Conservation (phyloP, 2,113 vertebrate species). For the Rhinopomastus cyanomelas region DNA sequence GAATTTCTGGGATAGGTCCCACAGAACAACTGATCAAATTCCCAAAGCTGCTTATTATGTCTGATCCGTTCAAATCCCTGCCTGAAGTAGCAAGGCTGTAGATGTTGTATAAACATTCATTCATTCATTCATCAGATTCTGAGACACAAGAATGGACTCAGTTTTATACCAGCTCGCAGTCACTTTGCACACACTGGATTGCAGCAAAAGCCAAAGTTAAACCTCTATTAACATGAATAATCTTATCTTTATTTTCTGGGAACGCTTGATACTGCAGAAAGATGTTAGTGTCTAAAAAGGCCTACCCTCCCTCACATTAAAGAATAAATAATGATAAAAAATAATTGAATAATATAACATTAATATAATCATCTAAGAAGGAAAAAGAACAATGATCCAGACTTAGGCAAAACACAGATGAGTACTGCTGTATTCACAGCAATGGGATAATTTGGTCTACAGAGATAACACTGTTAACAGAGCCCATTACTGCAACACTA, state of each 20-base stretch:
- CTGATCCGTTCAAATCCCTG: neutral
- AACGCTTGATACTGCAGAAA: neutral
- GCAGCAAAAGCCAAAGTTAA: neutral
- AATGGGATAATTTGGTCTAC: neutral
- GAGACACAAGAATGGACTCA: neutral
- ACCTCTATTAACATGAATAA: neutral
- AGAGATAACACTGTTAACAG: neutral
- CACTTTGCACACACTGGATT: neutral
- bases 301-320: neutral
- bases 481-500: neutral
- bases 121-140: neutral
- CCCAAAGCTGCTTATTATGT: neutral
- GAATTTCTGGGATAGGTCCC: neutral
- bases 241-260: neutral
- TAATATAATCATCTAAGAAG: neutral
- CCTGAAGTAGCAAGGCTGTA: neutral
- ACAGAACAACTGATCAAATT: neutral
- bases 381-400: neutral
- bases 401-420: neutral
- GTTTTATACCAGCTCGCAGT: neutral
- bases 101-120: neutral
- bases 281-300: neutral
- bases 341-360: neutral
- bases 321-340: neutral
- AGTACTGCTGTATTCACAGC: neutral